phyloP scores from a whole-genome alignment of 2,888 invertebrate genomes.

The Phragmatobia fuliginosa region DNA sequence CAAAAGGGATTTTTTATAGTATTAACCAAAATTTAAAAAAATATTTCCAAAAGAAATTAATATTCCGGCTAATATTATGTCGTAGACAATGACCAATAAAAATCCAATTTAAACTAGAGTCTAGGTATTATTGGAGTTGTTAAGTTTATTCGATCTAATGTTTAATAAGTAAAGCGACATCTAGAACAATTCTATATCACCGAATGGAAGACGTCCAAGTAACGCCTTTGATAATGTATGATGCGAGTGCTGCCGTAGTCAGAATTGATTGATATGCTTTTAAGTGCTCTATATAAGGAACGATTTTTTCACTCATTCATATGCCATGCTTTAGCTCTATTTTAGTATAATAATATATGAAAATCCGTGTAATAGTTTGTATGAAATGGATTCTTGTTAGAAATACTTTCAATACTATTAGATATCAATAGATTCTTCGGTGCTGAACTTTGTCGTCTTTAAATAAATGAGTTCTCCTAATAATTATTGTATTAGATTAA shows the following conservation, averaged over 20 bases:
- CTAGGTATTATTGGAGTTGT: no score
- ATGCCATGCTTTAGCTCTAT: slow-evolving; percentile 31
- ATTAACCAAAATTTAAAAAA: no score
- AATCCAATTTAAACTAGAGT: no score
- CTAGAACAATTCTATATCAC: slow-evolving; percentile 32
- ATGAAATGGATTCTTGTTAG: neutral
- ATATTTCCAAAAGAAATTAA: no score
- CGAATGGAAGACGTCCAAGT: slow-evolving; percentile 59
- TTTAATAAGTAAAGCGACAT: slow-evolving; percentile 18
- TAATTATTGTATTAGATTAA: neutral
- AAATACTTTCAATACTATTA: neutral
- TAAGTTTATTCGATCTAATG: neutral
- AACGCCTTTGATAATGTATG: slow-evolving; percentile 59
- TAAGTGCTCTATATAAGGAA: slow-evolving; percentile 54
- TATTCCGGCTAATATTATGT: no score
- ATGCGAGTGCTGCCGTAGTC: slow-evolving; percentile 53
- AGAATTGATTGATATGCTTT: slow-evolving; percentile 62
- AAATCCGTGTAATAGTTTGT: neutral
- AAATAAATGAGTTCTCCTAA: neutral
- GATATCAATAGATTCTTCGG: neutral
- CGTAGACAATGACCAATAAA: no score
- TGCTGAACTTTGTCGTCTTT: neutral
- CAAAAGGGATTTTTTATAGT: no score
- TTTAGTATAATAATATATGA: slow-evolving; percentile 21
- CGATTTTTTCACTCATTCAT: slow-evolving; percentile 45